Evolutionary conservation across 1,140 invertebrate species (phyloP).

Genomic region (Bombus balteatus): DNA sequence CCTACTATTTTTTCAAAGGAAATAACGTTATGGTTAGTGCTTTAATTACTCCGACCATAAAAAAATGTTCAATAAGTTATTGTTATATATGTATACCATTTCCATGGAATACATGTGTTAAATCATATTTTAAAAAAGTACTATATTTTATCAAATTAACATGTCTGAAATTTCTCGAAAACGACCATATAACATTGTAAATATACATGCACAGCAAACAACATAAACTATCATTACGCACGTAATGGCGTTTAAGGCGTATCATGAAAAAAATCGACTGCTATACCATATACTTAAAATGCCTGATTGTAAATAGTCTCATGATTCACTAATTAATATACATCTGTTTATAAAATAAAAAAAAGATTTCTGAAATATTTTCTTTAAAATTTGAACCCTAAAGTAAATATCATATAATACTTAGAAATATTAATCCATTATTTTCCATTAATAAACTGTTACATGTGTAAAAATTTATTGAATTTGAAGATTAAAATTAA

Average conservation of each 20-base stretch:
- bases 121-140: slow-evolving; percentile 32
- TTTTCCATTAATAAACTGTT: slow-evolving; percentile 69
- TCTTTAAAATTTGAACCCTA: slow-evolving; percentile 43
- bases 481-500: slow-evolving; percentile 25
- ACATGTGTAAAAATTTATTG: slow-evolving; percentile 40
- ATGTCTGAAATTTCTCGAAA: slow-evolving; percentile 47
- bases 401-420: slow-evolving; percentile 64
- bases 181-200: slow-evolving; percentile 58
- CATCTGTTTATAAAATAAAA: slow-evolving; percentile 55
- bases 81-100: slow-evolving; percentile 49
- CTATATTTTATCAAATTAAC: slow-evolving; percentile 55
- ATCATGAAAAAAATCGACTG: slow-evolving; percentile 40
- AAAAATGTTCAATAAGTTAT: slow-evolving; percentile 60
- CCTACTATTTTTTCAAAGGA: slow-evolving; percentile 54
- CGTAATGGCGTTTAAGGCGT: background rate
- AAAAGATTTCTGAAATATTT: slow-evolving; percentile 26
- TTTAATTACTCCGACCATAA: slow-evolving; percentile 40
- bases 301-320: slow-evolving; percentile 59
- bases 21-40: slow-evolving; percentile 39
- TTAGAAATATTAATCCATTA: slow-evolving; percentile 65
- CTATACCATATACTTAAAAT: slow-evolving; percentile 45
- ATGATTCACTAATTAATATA: slow-evolving; percentile 46
- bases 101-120: slow-evolving; percentile 42
- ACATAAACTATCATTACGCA: slow-evolving; percentile 29
- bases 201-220: slow-evolving; percentile 54